Base-by-base conservation (phyloP, 2,888 invertebrate genomes). In the Stomorhina lunata region DNA sequence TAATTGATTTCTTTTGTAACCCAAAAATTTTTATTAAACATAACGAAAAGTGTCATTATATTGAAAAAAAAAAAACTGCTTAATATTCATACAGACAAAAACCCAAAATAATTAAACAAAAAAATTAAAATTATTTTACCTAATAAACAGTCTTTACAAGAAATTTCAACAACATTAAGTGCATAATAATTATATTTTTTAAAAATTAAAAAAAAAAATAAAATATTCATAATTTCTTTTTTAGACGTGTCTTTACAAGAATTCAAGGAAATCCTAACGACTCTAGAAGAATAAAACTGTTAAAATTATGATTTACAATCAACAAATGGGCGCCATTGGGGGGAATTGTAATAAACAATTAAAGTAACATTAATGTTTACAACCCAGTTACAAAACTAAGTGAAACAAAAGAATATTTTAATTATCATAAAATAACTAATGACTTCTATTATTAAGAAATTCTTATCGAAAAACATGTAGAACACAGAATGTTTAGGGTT, bases 111-210 rank as follows among this genome's bases (percentile, higher is more conserved):
- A 15, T 9, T 37, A 27, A 66, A 15, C 7, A 50, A 63, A 15
- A 29, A 48, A 55, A 57, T 59, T 27, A 43, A 50, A n/a, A 48
- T n/a, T 5, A 27, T 17, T 61, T 50, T 79, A 57, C 65, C 32
- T 82, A 79, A 82, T 82, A 79, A 75, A 71, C 55, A 34, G 57
- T 65, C 27, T 69, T 82, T 75, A 75, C 75, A 82, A 71, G 69
- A 71, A 75, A 53, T 69, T 59, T 45, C 50, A 50, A 40, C 20
- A 75, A 71, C 82, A 71, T 22, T 45, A 17, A 57, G 29, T 79
- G 82, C 66, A 82, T 82, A 75, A 53, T 75, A 82, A 82, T 82
- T 75, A 57, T 57, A n/a, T n/a, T n/a, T n/a, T n/a, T n/a, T n/a
- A n/a, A n/a, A n/a, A n/a, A n/a, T 45, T 43, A n/a, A 2, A 1